These are phyloP conservation scores for Thalassoma bifasciatum DNA, from an alignment of 2,113 vertebrate species.

Conservation along the genomic window DNA sequence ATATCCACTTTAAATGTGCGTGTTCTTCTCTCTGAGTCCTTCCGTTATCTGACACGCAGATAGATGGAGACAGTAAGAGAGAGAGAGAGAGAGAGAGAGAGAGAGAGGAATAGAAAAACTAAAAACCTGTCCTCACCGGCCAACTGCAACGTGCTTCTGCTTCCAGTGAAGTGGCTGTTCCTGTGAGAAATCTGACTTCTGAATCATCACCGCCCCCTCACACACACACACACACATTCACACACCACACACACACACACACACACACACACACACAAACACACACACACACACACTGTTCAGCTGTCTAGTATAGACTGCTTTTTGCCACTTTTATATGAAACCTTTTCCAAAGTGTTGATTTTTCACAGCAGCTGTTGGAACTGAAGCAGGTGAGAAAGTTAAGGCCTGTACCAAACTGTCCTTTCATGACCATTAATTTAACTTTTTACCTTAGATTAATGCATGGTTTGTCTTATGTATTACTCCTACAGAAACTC, in stretches of 20 bases:
- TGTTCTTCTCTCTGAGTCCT: neutral
- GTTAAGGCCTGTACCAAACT: neutral
- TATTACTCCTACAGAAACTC: neutral
- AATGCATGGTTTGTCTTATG: neutral
- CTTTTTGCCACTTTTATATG: slow-evolving; percentile 15
- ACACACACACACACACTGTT: slow-evolving; percentile 6
- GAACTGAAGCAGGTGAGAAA: neutral
- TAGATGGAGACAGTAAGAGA: no score
- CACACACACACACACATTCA: slow-evolving; percentile 29
- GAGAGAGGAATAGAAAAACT: neutral
- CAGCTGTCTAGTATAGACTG: slow-evolving; percentile 30
- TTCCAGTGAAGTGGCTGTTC: slow-evolving; percentile 71
- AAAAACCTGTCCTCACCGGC: slow-evolving; percentile 33
- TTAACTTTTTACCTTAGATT: neutral
- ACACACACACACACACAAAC: slow-evolving; percentile 1
- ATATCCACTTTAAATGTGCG: neutral
- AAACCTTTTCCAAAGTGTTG: neutral
- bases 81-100: no score
- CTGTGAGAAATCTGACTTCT: slow-evolving; percentile 76
- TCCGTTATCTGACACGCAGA: slow-evolving; percentile 3
- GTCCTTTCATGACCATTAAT: no score
- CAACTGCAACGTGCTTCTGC: slow-evolving; percentile 66
- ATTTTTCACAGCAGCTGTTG: neutral
- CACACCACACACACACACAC: neutral
- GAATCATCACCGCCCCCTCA: slow-evolving; percentile 74